These are phyloP conservation scores for Cephus nigrinus DNA, from an alignment of 2,888 invertebrate species.

Conservation along the genomic window DNA sequence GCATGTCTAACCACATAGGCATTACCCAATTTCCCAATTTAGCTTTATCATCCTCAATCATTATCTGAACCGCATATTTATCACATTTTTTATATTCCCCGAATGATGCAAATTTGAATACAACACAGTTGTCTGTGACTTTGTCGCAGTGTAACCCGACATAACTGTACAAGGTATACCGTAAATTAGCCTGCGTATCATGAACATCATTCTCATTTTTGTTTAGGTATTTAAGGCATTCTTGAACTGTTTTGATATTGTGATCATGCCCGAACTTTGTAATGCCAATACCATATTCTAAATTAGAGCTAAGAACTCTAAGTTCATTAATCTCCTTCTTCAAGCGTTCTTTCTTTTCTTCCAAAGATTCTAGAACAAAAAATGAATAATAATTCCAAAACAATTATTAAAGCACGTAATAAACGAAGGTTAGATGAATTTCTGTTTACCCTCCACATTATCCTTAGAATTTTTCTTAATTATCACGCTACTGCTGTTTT, in stretches of 20 bases:
- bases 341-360: conserved; percentile 26
- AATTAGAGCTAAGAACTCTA: conserved; percentile 22
- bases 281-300: conserved; percentile 17
- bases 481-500: not conserved
- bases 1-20: conserved; percentile 40
- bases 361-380: conserved; percentile 4
- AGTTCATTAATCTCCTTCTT: conserved; percentile 32
- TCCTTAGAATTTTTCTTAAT: not conserved
- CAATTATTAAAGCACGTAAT: not conserved
- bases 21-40: conserved; percentile 44
- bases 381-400: not conserved
- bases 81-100: not conserved
- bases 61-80: conserved; percentile 34
- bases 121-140: conserved; percentile 17
- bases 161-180: conserved; percentile 32
- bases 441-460: not conserved
- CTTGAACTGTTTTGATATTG: not conserved
- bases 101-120: conserved; percentile 34
- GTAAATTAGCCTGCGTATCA: not conserved
- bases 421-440: not conserved
- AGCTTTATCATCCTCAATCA: conserved; percentile 15
- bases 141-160: conserved; percentile 40
- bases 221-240: not conserved
- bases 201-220: conserved; percentile 14
- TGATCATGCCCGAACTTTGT: conserved; percentile 26